Conservation (phyloP, 2,888 invertebrate species). For the Sabatieria punctata region DNA sequence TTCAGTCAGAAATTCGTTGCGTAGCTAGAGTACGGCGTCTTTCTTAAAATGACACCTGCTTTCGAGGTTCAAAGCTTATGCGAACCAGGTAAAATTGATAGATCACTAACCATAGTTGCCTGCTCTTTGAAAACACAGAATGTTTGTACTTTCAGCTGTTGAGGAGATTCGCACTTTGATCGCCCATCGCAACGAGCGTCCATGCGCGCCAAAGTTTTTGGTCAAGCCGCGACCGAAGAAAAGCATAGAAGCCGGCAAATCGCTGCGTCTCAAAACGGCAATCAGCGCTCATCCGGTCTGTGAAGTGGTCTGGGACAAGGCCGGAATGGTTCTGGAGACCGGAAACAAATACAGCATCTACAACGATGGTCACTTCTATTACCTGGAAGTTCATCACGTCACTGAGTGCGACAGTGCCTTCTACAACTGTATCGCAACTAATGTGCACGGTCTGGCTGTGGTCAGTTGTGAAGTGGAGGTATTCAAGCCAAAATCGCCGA, state of each 20-base stretch:
- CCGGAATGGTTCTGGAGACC: constrained; percentile 27
- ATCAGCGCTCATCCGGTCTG: constrained; percentile 26
- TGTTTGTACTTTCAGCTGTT: constrained; percentile 17
- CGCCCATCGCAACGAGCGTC: constrained; percentile 16
- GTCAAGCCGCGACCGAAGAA: constrained; percentile 14
- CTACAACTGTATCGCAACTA: constrained; percentile 29
- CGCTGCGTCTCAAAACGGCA: constrained; percentile 26
- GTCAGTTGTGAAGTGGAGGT: constrained; percentile 22
- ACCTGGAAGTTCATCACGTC: constrained; percentile 21
- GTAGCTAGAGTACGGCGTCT: too few species aligned
- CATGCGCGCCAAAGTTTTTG: constrained; percentile 26
- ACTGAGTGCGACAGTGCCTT: constrained; percentile 14
- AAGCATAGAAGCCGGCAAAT: constrained; percentile 25
- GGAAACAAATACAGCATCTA: constrained; percentile 31
- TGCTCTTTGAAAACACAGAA: too few species aligned
- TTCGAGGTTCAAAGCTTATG: too few species aligned
- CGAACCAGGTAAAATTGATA: too few species aligned
- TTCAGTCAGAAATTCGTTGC: too few species aligned
- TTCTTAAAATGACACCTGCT: too few species aligned
- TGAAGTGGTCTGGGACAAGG: constrained; percentile 21
- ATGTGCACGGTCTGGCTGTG: constrained; percentile 25
- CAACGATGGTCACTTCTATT: constrained; percentile 31
- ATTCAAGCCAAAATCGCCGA: constrained; percentile 1
- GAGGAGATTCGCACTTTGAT: constrained; percentile 25
- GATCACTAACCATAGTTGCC: too few species aligned